Percentiles rank a stretch among this genome's conserved stretches.
These are phyloP conservation scores for Telmatherina bonti DNA, from an alignment of 2,797 vertebrate genomes.

Conservation along the genomic window DNA sequence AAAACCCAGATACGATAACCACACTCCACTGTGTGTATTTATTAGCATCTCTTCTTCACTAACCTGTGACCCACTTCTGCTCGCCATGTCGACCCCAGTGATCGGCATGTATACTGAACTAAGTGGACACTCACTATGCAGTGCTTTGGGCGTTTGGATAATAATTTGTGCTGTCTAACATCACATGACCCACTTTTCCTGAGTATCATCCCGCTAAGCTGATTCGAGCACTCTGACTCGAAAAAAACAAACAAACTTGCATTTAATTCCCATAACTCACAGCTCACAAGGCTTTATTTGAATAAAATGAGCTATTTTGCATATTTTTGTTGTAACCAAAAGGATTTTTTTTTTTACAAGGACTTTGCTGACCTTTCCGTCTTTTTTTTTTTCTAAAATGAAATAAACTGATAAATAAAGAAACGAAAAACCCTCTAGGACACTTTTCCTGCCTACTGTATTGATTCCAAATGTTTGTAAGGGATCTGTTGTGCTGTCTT, in stretches of 20 bases:
- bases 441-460: slow-evolving; percentile 19
- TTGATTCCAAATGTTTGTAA: slow-evolving; percentile 43
- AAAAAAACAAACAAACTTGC: slow-evolving; percentile 31
- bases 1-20: background rate
- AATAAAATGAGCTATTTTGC: slow-evolving; percentile 35
- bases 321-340: slow-evolving; percentile 20
- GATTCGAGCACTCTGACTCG: slow-evolving; percentile 19
- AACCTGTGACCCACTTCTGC: slow-evolving; percentile 48
- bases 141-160: slow-evolving; percentile 46
- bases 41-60: slow-evolving; percentile 29
- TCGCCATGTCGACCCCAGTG: slow-evolving; percentile 41
- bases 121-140: slow-evolving; percentile 52
- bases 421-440: slow-evolving; percentile 25
- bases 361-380: slow-evolving; percentile 36
- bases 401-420: slow-evolving; percentile 1
- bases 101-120: slow-evolving; percentile 47
- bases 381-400: slow-evolving; percentile 29
- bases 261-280: slow-evolving; percentile 40
- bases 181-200: slow-evolving; percentile 68
- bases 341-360: slow-evolving; percentile 28
- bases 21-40: slow-evolving; percentile 12
- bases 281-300: slow-evolving; percentile 33
- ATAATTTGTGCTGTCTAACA: slow-evolving; percentile 53
- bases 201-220: slow-evolving; percentile 42
- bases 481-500: slow-evolving; percentile 32